phyloP scores from a whole-genome alignment of 1,140 invertebrate species.

The Potamilus streckersoni region DNA sequence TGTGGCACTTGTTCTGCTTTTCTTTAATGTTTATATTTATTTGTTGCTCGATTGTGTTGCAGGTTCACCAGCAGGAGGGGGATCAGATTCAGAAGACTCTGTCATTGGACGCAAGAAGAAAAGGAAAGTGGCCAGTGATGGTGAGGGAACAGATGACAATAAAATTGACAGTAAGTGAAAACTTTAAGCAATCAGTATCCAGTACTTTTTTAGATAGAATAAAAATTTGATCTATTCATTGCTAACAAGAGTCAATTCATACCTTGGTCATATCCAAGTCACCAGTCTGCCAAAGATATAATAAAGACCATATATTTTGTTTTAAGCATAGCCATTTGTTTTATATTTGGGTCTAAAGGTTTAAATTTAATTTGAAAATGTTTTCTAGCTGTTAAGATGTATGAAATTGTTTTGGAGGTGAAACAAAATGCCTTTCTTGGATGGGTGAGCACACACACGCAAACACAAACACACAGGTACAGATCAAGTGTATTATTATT shows the following conservation, averaged over 20 bases:
- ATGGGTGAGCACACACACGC: too few species aligned
- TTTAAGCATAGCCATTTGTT: not conserved
- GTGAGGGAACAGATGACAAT: constrained; percentile 24
- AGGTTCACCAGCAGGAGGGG: constrained; percentile 3
- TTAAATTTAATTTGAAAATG: too few species aligned
- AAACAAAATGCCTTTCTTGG: too few species aligned
- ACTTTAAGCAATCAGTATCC: not conserved
- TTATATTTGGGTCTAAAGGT: too few species aligned
- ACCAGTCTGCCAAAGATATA: not conserved
- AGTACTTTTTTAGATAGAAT: not conserved
- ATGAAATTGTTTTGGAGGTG: too few species aligned
- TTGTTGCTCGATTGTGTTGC: too few species aligned
- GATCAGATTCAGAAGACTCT: constrained; percentile 29
- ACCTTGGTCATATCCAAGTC: not conserved
- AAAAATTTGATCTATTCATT: not conserved
- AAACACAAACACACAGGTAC: too few species aligned
- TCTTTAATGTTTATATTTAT: too few species aligned
- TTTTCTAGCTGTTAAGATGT: too few species aligned
- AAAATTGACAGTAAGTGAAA: constrained; percentile 21
- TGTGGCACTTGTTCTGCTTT: too few species aligned
- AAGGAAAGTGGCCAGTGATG: constrained; percentile 14
- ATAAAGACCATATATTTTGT: not conserved
- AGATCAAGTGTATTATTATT: too few species aligned
- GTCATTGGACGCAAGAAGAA: constrained; percentile 38
- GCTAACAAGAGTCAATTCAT: not conserved